Percentiles rank a stretch among this genome's conserved stretches.
Conservation (phyloP, 1,140 invertebrate genomes). For the Tyrophagus putrescentiae region DNA sequence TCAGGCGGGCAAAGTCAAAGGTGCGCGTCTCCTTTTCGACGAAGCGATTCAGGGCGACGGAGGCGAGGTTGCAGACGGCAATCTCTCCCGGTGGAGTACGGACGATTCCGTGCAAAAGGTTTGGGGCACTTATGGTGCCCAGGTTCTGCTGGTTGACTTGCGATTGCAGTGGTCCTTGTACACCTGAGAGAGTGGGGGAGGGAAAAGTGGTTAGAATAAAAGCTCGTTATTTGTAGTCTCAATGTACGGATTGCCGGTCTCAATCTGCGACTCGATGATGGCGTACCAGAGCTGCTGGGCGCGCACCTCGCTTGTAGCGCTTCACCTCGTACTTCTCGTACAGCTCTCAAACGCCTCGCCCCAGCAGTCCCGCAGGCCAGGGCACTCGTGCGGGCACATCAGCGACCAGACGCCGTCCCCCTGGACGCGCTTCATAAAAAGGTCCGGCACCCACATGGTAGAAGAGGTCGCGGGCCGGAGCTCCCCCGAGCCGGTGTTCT, state of each 20-base stretch:
- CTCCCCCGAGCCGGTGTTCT: slow-evolving; percentile 90
- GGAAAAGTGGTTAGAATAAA: too few relatives aligned
- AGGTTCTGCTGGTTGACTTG: slow-evolving; percentile 95
- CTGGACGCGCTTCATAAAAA: slow-evolving; percentile 95
- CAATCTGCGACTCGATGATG: slow-evolving; percentile 87
- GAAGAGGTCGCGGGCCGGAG: slow-evolving; percentile 70
- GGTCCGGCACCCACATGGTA: slow-evolving; percentile 96
- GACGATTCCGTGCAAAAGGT: slow-evolving; percentile 95
- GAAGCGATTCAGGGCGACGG: slow-evolving; percentile 93
- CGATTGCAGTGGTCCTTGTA: slow-evolving; percentile 95
- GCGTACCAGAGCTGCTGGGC: slow-evolving; percentile 85
- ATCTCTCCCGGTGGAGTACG: slow-evolving; percentile 58
- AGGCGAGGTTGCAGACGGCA: slow-evolving; percentile 95
- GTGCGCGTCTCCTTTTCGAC: slow-evolving; percentile 50
- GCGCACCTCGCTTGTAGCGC: slow-evolving; percentile 53
- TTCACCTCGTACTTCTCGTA: slow-evolving; percentile 85
- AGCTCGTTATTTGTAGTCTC: too few relatives aligned
- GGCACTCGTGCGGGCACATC: slow-evolving; percentile 91
- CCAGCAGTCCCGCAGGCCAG: slow-evolving; percentile 76
- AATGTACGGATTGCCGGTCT: slow-evolving; percentile 98
- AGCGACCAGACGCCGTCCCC: slow-evolving; percentile 73
- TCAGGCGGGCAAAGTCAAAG: slow-evolving; percentile 79
- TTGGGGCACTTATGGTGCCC: slow-evolving; percentile 95
- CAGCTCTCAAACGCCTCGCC: slow-evolving; percentile 82
- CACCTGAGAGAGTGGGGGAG: neutral